Conservation (phyloP, 2,888 invertebrate species). For the Lamellibrachia columna region DNA sequence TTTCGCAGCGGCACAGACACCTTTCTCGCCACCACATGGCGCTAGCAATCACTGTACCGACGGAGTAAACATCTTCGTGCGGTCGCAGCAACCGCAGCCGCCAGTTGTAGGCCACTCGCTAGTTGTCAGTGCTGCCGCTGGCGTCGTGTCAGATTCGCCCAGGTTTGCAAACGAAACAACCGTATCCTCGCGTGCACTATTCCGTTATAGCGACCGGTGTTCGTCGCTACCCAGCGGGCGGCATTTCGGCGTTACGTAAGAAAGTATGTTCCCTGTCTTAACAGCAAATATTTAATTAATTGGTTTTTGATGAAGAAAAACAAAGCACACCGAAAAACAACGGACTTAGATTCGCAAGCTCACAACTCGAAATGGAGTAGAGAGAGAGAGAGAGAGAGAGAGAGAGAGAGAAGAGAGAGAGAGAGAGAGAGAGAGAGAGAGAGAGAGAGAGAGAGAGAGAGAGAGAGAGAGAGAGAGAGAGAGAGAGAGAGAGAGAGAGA, state of each 20-base stretch:
- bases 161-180: not conserved
- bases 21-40: not conserved
- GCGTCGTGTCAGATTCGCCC: not conserved
- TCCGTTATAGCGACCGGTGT: not conserved
- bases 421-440: not conserved
- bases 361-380: not conserved
- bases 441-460: conserved; percentile 19
- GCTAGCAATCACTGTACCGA: not conserved
- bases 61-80: not conserved
- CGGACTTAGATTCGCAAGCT: not conserved
- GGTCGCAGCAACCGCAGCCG: not conserved
- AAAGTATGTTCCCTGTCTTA: not conserved
- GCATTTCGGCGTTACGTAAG: not conserved
- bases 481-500: conserved; percentile 19
- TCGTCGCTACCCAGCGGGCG: not conserved
- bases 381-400: conserved; percentile 14
- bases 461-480: not conserved
- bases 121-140: not conserved
- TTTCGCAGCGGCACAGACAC: not conserved
- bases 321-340: not conserved
- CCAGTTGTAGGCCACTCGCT: not conserved
- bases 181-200: not conserved
- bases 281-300: not conserved
- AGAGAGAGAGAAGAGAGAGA: not conserved
- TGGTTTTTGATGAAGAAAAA: not conserved